Conservation (phyloP, 2,888 invertebrate genomes). For the Unio pictorum region DNA sequence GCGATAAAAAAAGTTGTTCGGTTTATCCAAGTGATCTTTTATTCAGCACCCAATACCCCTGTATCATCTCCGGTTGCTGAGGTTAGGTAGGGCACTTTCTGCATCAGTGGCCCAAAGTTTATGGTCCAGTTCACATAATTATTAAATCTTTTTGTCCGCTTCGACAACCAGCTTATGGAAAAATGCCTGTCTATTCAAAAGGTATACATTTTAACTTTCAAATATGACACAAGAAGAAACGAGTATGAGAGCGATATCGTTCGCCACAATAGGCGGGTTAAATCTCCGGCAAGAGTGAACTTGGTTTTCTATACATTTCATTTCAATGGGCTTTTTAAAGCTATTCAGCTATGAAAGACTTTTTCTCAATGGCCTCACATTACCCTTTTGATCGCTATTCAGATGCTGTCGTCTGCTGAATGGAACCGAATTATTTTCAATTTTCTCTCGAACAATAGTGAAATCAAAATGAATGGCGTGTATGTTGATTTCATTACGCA, state of each 20-base stretch:
- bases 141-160: slow-evolving; percentile 31
- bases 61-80: slow-evolving; percentile 2
- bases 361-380: slow-evolving; percentile 38
- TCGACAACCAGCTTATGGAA: slow-evolving; percentile 18
- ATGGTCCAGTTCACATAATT: slow-evolving; percentile 21
- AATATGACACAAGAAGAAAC: slow-evolving; percentile 27
- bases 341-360: slow-evolving; percentile 54
- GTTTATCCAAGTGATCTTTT: not conserved
- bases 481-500: slow-evolving; percentile 67
- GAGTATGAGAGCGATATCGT: slow-evolving; percentile 6
- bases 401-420: slow-evolving; percentile 48
- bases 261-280: slow-evolving; percentile 6
- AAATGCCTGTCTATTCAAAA: slow-evolving; percentile 16
- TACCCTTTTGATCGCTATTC: slow-evolving; percentile 51
- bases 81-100: slow-evolving; percentile 31
- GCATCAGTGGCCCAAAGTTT: slow-evolving; percentile 21
- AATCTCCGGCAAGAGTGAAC: slow-evolving; percentile 1
- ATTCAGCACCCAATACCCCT: not conserved
- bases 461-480: slow-evolving; percentile 60
- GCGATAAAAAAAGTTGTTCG: not conserved
- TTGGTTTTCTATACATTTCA: slow-evolving; percentile 23
- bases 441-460: slow-evolving; percentile 64
- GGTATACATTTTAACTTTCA: slow-evolving; percentile 15
- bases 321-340: slow-evolving; percentile 48
- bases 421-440: slow-evolving; percentile 67